Base-by-base conservation (phyloP, 1,140 invertebrate species). In the Teleopsis dalmanni region DNA sequence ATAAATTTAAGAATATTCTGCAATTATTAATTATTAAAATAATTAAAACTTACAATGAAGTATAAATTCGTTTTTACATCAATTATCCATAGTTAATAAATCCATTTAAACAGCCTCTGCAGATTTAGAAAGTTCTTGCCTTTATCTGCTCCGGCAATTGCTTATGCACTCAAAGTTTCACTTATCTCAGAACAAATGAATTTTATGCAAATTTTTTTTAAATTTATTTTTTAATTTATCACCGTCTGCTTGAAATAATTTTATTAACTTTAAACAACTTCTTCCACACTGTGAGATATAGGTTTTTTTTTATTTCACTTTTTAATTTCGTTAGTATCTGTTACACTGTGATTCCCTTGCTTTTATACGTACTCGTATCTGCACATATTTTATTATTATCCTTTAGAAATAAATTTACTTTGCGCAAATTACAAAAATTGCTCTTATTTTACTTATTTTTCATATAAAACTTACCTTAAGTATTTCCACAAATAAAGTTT, bases 151-250 rank as follows among this genome's bases (percentile, higher is more conserved):
- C n/a, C n/a, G n/a, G n/a, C n/a, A n/a, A n/a, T n/a, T n/a, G n/a
- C n/a, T n/a, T n/a, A n/a, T n/a, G n/a, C n/a, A n/a, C n/a, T n/a
- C n/a, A n/a, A n/a, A n/a, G n/a, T n/a, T n/a, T n/a, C n/a, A n/a
- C n/a, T n/a, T n/a, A n/a, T n/a, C n/a, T n/a, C n/a, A n/a, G n/a
- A n/a, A n/a, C n/a, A n/a, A n/a, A n/a, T n/a, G n/a, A n/a, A n/a
- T n/a, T n/a, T n/a, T n/a, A n/a, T n/a, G n/a, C n/a, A n/a, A n/a
- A n/a, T n/a, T n/a, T n/a, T n/a, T n/a, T n/a, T n/a, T n/a, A n/a
- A n/a, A n/a, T n/a, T n/a, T n/a, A n/a, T 33, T 44, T 44, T 44
- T 19, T 44, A 44, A 44, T 44, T 44, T 44, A 44, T 44, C 42
- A 44, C 42, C 42, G 42, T 19, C 42, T 44, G 42, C 34, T 31